Evolutionary conservation across 2,113 vertebrate species (phyloP).

Genomic region (Salminus brasiliensis): DNA sequence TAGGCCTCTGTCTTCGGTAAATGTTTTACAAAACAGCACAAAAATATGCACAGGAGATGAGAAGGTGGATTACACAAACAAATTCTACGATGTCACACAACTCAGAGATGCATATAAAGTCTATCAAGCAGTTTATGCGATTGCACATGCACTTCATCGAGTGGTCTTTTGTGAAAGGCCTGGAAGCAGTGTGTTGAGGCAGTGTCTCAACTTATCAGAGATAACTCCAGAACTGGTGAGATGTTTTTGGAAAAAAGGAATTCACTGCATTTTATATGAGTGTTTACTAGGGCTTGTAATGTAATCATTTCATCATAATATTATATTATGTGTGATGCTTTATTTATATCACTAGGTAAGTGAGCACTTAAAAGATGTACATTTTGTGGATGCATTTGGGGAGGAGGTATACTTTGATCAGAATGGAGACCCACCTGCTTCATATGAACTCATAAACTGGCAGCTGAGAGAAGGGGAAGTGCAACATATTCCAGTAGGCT

Average conservation of each 20-base stretch:
- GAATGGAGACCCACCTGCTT: conserved; percentile 73
- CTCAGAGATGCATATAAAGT: conserved; percentile 76
- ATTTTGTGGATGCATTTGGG: conserved; percentile 70
- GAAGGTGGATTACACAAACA: conserved; percentile 63
- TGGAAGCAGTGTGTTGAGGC: too few relatives aligned
- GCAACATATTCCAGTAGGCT: conserved; percentile 72
- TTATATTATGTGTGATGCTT: too few relatives aligned
- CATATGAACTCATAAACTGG: conserved; percentile 79
- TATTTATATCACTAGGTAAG: conserved; percentile 64
- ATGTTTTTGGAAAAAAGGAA: too few relatives aligned
- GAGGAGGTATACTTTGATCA: conserved; percentile 72
- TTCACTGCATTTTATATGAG: too few relatives aligned
- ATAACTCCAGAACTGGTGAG: too few relatives aligned
- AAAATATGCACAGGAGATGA: conserved; percentile 68
- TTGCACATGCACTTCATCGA: conserved; percentile 73
- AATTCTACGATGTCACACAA: conserved; percentile 74
- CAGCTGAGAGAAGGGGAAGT: conserved; percentile 72
- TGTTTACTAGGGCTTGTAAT: too few relatives aligned
- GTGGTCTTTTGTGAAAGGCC: conserved; percentile 68
- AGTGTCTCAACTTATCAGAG: too few relatives aligned
- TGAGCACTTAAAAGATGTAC: conserved; percentile 63
- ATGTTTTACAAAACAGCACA: background rate
- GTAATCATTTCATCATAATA: too few relatives aligned
- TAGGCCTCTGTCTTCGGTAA: conserved; percentile 28
- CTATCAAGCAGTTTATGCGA: conserved; percentile 76